Percentiles rank a stretch among this genome's conserved stretches.
Evolutionary conservation across 1,140 invertebrate genomes (phyloP).

Genomic region (Polypedilum vanderplanki): DNA sequence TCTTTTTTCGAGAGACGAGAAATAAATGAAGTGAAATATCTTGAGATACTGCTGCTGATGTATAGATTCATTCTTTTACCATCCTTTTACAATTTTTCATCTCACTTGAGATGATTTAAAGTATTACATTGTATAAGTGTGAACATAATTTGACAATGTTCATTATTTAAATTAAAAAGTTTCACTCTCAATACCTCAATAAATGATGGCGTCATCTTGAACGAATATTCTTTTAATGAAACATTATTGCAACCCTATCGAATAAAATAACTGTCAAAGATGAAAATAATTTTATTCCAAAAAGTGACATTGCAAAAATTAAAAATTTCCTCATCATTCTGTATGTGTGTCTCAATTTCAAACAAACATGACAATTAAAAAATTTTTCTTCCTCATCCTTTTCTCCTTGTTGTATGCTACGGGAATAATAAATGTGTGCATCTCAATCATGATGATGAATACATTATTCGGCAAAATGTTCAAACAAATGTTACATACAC

Average conservation of each 20-base stretch:
- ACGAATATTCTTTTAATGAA: too few species aligned
- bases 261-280: too few species aligned
- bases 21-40: not conserved
- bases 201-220: too few species aligned
- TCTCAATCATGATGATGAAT: slow-evolving; percentile 18
- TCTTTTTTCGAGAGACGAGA: not conserved
- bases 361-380: slow-evolving; percentile 9
- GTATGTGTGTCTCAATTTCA: not conserved
- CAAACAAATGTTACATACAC: not conserved
- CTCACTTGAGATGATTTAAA: too few species aligned
- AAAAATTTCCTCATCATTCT: not conserved
- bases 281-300: not conserved
- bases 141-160: too few species aligned
- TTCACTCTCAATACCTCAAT: too few species aligned
- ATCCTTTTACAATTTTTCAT: too few species aligned
- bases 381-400: not conserved
- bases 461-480: slow-evolving; percentile 1
- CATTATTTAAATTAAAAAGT: too few species aligned
- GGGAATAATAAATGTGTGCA: slow-evolving; percentile 12
- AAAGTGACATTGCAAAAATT: slow-evolving; percentile 1
- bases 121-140: too few species aligned
- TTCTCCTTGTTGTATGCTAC: not conserved
- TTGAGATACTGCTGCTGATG: too few species aligned
- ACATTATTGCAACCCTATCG: too few species aligned
- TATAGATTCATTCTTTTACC: too few species aligned